A percentile compares a stretch with the other conserved stretches of the same genome.
phyloP scores from a whole-genome alignment of 1,140 invertebrate genomes.

The Tyrophagus putrescentiae region DNA sequence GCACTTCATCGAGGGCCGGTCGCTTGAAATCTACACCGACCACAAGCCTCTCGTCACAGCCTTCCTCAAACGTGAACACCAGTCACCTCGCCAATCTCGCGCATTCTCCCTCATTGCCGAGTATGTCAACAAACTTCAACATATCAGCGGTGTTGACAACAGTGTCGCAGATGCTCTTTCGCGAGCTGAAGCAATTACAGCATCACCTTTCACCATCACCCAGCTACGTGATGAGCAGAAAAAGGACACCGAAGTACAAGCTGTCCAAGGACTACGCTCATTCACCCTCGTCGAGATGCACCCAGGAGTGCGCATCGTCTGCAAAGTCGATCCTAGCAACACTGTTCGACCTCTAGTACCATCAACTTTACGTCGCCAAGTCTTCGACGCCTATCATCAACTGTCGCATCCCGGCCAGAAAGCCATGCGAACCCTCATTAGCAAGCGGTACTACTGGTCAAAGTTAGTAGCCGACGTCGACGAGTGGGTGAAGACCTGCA shows the following conservation, averaged over 20 bases:
- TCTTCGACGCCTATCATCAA: too few species aligned
- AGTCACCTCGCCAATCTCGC: background rate
- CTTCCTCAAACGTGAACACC: background rate
- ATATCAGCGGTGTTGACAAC: background rate
- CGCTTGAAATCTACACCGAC: background rate
- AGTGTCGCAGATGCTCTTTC: background rate
- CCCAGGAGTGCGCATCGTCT: background rate
- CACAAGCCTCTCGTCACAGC: background rate
- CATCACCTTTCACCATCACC: background rate
- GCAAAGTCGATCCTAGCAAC: background rate
- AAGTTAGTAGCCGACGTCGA: too few species aligned
- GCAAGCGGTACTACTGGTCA: too few species aligned
- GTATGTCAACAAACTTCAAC: background rate
- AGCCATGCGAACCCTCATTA: too few species aligned
- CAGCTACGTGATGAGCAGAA: background rate
- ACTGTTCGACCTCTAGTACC: too few species aligned
- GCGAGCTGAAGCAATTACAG: background rate
- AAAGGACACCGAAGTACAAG: background rate
- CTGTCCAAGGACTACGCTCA: background rate
- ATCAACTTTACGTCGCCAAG: too few species aligned
- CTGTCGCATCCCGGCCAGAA: too few species aligned
- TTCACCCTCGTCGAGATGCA: background rate
- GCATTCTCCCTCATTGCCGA: background rate
- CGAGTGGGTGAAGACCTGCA: too few species aligned
- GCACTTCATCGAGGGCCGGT: background rate